Evolutionary conservation across 2,113 vertebrate genomes (phyloP).

Genomic region (Neodontobutis hainanensis): DNA sequence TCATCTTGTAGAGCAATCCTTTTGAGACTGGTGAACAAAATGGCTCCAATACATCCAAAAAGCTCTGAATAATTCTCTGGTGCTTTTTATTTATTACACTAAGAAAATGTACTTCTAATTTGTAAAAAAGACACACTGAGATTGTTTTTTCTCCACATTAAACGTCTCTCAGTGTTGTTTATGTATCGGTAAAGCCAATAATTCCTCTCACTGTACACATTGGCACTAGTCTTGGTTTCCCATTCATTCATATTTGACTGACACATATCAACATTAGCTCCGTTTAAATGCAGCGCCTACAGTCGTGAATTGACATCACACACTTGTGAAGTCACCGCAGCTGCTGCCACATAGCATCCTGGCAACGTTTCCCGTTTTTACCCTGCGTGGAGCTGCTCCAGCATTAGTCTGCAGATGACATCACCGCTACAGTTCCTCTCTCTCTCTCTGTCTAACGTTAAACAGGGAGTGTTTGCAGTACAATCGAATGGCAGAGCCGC

Average conservation of each 20-base stretch:
- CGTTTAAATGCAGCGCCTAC: background rate
- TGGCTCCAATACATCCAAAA: background rate
- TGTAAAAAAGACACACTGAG: too few species aligned
- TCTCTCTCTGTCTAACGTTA: background rate
- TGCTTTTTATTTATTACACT: too few species aligned
- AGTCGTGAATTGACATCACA: background rate
- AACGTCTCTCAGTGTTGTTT: too few species aligned
- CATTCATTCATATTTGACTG: background rate
- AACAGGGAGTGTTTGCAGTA: constrained; percentile 16
- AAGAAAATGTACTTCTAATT: too few species aligned
- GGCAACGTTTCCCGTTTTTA: constrained; percentile 27
- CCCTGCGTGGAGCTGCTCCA: constrained; percentile 36
- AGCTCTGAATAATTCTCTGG: too few species aligned
- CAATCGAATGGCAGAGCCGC: background rate
- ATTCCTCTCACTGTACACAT: too few species aligned
- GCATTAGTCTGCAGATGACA: constrained; percentile 38
- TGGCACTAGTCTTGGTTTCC: too few species aligned
- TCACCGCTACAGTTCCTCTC: constrained; percentile 32
- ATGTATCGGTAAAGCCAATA: too few species aligned
- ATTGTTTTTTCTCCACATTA: too few species aligned
- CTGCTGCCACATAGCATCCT: background rate
- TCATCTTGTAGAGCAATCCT: background rate
- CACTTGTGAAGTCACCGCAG: background rate
- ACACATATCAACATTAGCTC: background rate
- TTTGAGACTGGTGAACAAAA: background rate